Evolutionary conservation across 1,140 invertebrate species (phyloP).

Genomic region (Watersipora subatra): DNA sequence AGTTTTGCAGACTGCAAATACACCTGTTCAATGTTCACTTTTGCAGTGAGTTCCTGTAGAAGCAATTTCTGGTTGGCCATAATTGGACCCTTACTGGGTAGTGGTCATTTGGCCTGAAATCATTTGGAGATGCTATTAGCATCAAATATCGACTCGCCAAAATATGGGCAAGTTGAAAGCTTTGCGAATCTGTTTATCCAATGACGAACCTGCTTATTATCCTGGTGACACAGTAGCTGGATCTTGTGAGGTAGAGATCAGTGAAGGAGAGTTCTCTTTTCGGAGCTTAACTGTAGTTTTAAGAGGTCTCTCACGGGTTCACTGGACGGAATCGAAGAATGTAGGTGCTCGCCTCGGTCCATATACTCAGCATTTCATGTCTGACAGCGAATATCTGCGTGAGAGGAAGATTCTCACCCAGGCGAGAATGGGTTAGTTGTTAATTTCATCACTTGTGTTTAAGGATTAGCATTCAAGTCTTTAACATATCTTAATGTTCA

Average conservation of each 20-base stretch:
- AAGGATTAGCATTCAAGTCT: too few species aligned
- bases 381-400: slow-evolving; percentile 44
- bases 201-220: slow-evolving; percentile 41
- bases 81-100: too few species aligned
- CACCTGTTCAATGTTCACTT: too few species aligned
- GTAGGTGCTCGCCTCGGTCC: slow-evolving; percentile 41
- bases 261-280: slow-evolving; percentile 43
- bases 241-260: slow-evolving; percentile 40
- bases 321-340: slow-evolving; percentile 44
- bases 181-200: slow-evolving; percentile 41
- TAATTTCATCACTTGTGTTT: too few species aligned
- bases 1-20: too few species aligned
- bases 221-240: slow-evolving; percentile 41
- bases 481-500: too few species aligned
- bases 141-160: too few species aligned
- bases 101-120: too few species aligned
- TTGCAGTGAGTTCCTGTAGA: too few species aligned
- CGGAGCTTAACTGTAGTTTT: slow-evolving; percentile 40
- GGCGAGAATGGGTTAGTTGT: neutral
- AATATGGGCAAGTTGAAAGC: slow-evolving; percentile 42
- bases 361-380: slow-evolving; percentile 45
- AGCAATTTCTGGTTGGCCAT: too few species aligned
- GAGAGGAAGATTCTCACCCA: slow-evolving; percentile 38
- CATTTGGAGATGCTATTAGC: too few species aligned
- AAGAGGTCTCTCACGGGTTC: slow-evolving; percentile 43